Evolutionary conservation across 2,113 vertebrate genomes (phyloP).

Genomic region (Fregata magnificens): DNA sequence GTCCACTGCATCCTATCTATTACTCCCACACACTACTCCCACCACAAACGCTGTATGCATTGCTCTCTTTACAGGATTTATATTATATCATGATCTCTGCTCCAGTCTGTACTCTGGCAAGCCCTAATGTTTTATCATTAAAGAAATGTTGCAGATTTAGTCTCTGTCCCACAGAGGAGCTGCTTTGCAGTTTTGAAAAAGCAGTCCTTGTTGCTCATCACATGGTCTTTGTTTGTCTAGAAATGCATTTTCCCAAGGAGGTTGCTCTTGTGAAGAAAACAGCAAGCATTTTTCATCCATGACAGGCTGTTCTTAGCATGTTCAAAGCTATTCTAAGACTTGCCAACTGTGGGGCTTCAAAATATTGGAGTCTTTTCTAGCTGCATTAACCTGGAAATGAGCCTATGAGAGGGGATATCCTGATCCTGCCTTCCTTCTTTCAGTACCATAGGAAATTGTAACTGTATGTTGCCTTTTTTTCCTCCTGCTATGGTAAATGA

Average conservation of each 20-base stretch:
- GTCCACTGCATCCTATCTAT: neutral
- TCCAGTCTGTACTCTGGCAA: neutral
- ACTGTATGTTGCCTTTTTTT: neutral
- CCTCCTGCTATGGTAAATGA: neutral
- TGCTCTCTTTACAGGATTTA: neutral
- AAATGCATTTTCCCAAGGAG: neutral
- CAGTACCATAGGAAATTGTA: neutral
- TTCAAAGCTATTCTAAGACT: neutral
- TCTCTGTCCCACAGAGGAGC: neutral
- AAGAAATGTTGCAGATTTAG: neutral
- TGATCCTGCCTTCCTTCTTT: neutral
- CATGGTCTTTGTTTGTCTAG: neutral
- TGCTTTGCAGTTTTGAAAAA: neutral
- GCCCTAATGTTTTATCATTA: neutral
- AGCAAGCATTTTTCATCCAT: neutral
- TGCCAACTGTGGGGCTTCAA: neutral
- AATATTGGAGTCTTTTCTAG: neutral
- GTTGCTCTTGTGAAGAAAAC: neutral
- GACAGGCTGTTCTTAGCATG: neutral
- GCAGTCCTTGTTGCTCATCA: neutral
- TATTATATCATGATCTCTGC: neutral
- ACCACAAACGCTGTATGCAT: no score
- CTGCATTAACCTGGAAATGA: neutral
- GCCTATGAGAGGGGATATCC: neutral
- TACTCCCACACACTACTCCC: neutral